These are phyloP conservation scores for Eumaeus atala DNA, from an alignment of 1,140 invertebrate genomes.

Conservation along the genomic window DNA sequence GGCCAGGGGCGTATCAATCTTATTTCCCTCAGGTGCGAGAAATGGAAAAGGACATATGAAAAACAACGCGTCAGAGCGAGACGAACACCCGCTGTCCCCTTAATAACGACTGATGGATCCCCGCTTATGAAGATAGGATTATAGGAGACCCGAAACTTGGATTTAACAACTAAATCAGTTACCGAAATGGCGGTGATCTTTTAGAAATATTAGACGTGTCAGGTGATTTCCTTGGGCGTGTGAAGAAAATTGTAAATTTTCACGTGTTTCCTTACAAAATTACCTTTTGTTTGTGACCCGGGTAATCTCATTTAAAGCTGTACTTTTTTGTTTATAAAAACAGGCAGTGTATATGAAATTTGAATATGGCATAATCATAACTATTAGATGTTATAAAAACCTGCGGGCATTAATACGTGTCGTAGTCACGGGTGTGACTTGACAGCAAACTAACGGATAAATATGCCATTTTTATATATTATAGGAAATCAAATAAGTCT, in stretches of 20 bases:
- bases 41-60: constrained; percentile 22
- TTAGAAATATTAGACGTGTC: constrained; percentile 41
- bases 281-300: constrained; percentile 12
- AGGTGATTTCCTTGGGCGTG: constrained; percentile 25
- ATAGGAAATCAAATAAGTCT: no score
- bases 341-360: no score
- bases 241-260: constrained; percentile 27
- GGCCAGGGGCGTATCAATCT: constrained; percentile 59
- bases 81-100: constrained; percentile 35
- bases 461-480: no score
- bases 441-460: no score
- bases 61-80: constrained; percentile 20
- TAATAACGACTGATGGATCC: constrained; percentile 68
- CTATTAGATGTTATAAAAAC: no score
- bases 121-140: constrained; percentile 57
- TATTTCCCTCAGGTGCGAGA: constrained; percentile 50
- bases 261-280: constrained; percentile 21
- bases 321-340: not conserved
- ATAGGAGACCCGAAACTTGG: constrained; percentile 41
- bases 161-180: constrained; percentile 49
- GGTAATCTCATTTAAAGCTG: not conserved
- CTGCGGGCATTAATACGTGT: no score
- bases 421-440: no score
- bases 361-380: no score
- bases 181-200: constrained; percentile 38